These are phyloP conservation scores for Tetropium fuscum DNA, from an alignment of 2,888 invertebrate species.

Conservation along the genomic window DNA sequence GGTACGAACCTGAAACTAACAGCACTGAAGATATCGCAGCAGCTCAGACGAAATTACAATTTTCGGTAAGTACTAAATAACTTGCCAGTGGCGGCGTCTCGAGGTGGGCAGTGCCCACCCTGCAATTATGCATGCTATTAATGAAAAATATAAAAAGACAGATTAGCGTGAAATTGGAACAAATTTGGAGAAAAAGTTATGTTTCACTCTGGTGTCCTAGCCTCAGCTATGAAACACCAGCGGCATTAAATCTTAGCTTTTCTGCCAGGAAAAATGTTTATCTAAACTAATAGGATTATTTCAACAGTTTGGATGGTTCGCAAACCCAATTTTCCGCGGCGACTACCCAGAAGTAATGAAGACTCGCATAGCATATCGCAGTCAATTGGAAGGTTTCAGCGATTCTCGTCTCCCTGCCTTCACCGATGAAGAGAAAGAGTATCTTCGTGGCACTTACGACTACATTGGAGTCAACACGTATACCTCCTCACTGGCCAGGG, in stretches of 20 bases:
- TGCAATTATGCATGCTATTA: too few relatives aligned
- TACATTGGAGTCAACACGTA: constrained; percentile 84
- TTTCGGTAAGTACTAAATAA: constrained; percentile 67
- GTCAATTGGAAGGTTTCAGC: constrained; percentile 70
- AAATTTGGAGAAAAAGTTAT: too few relatives aligned
- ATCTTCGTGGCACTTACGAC: constrained; percentile 67
- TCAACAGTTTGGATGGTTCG: constrained; percentile 49
- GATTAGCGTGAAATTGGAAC: too few relatives aligned
- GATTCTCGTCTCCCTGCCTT: constrained; percentile 75
- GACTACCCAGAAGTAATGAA: constrained; percentile 78
- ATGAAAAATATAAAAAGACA: too few relatives aligned
- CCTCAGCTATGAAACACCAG: too few relatives aligned
- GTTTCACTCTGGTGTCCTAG: too few relatives aligned
- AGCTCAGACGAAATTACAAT: constrained; percentile 68
- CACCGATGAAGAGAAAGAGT: constrained; percentile 69
- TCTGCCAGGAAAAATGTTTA: too few relatives aligned
- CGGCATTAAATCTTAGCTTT: too few relatives aligned
- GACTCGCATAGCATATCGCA: constrained; percentile 69
- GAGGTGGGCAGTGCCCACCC: background rate
- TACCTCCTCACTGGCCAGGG: constrained; percentile 69
- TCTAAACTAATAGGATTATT: background rate
- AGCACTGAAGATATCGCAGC: constrained; percentile 72
- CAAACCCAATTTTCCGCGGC: constrained; percentile 74
- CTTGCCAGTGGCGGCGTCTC: too few relatives aligned
- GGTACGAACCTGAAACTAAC: constrained; percentile 72